Evolutionary conservation across 1,140 invertebrate genomes (phyloP).

Genomic region (Doryteuthis pealeii): DNA sequence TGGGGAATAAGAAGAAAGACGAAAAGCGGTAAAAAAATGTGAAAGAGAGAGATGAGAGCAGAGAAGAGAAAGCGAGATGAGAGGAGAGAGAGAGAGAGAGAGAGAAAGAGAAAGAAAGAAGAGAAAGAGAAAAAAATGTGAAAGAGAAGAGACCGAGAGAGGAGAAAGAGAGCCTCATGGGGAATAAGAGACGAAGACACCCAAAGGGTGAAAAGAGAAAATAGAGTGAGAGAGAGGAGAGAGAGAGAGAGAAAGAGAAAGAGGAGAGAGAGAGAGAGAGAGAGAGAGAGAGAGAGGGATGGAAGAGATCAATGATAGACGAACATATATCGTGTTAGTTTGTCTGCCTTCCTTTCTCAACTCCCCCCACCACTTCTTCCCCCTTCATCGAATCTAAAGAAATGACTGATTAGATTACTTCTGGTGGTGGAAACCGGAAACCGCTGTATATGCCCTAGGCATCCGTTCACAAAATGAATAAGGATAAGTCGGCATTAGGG

Average conservation of each 20-base stretch:
- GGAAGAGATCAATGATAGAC: background rate
- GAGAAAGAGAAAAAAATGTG: background rate
- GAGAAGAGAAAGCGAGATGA: background rate
- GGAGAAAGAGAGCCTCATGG: background rate
- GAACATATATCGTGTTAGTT: no score
- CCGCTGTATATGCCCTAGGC: no score
- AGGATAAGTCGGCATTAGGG: no score
- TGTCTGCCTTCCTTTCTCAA: no score
- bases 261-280: constrained; percentile 18
- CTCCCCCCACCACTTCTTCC: no score
- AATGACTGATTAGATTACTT: no score
- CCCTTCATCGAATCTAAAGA: no score
- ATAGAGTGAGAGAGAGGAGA: background rate
- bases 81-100: background rate
- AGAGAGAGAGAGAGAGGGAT: background rate
- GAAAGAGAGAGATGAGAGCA: background rate
- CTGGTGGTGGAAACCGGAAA: no score
- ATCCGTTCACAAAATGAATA: no score
- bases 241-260: background rate
- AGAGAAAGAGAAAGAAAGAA: background rate
- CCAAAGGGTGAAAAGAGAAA: background rate
- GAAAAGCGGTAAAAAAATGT: background rate
- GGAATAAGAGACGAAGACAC: background rate
- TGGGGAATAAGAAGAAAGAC: background rate
- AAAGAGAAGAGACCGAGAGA: constrained; percentile 9